Evolutionary conservation across 2,113 vertebrate species (phyloP).

Genomic region (Lepus americanus): DNA sequence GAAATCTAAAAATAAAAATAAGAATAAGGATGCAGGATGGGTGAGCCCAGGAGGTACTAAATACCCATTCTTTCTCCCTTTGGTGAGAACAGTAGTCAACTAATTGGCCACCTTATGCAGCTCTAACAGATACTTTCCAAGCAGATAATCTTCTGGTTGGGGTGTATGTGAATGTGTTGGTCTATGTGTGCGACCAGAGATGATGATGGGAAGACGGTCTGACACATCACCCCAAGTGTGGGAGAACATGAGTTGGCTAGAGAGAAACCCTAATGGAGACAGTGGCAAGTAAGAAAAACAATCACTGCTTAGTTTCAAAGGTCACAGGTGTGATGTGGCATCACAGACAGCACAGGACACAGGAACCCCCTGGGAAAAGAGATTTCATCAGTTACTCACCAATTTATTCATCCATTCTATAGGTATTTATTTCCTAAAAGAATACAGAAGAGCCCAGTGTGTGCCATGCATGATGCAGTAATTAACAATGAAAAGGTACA

Average conservation of each 20-base stretch:
- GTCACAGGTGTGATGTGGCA: neutral
- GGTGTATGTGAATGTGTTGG: neutral
- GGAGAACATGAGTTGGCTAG: neutral
- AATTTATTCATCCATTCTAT: neutral
- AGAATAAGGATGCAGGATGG: neutral
- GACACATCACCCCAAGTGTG: neutral
- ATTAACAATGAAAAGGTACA: neutral
- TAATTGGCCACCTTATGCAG: neutral
- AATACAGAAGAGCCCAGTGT: neutral
- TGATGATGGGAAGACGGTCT: neutral
- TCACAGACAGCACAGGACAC: too few relatives aligned
- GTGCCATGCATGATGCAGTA: rapidly evolving
- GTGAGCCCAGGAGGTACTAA: slow-evolving; percentile 31
- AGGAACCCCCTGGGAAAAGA: neutral
- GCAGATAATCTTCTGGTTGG: neutral
- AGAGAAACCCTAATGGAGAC: neutral
- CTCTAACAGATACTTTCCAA: neutral
- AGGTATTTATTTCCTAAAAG: neutral
- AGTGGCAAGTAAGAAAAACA: neutral
- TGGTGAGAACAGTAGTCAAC: slow-evolving; percentile 39
- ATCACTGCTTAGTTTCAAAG: neutral
- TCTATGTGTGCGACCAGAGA: neutral
- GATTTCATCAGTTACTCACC: neutral
- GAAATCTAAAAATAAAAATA: slow-evolving; percentile 51
- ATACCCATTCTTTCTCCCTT: neutral